These are phyloP conservation scores for Proisotoma minuta DNA, from an alignment of 2,888 invertebrate species.

Conservation along the genomic window DNA sequence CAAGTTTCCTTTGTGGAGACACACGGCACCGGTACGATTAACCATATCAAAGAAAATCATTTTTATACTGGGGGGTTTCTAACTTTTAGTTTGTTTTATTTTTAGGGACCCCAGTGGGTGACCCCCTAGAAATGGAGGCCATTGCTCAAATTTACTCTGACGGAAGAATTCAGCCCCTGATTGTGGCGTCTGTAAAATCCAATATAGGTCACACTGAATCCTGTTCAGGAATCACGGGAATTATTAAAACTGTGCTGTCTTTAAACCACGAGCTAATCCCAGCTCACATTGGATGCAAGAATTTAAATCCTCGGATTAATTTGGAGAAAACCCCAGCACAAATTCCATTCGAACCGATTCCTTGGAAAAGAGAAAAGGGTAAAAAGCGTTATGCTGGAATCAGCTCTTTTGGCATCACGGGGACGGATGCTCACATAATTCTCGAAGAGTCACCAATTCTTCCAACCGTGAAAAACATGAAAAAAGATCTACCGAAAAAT, in stretches of 20 bases:
- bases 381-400: conserved; percentile 17
- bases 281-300: conserved; percentile 14
- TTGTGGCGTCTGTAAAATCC: conserved; percentile 19
- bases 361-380: conserved; percentile 8
- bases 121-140: conserved; percentile 22
- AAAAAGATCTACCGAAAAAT: neutral
- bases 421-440: conserved; percentile 22
- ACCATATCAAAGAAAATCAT: no score
- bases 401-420: conserved; percentile 26
- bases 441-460: conserved; percentile 13
- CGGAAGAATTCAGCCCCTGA: conserved; percentile 16
- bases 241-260: conserved; percentile 22
- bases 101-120: conserved; percentile 20
- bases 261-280: conserved; percentile 24
- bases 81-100: neutral
- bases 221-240: conserved; percentile 21
- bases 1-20: conserved; percentile 14
- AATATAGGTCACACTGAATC: conserved; percentile 27
- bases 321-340: conserved; percentile 18
- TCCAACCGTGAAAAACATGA: neutral
- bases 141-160: conserved; percentile 17
- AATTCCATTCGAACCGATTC: conserved; percentile 13
- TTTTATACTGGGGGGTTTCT: neutral
- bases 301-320: conserved; percentile 18
- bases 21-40: conserved; percentile 19